A percentile compares a stretch with the other conserved stretches of the same genome.
These are phyloP conservation scores for Hydropsyche tenuis DNA, from an alignment of 1,140 invertebrate species.

Conservation along the genomic window DNA sequence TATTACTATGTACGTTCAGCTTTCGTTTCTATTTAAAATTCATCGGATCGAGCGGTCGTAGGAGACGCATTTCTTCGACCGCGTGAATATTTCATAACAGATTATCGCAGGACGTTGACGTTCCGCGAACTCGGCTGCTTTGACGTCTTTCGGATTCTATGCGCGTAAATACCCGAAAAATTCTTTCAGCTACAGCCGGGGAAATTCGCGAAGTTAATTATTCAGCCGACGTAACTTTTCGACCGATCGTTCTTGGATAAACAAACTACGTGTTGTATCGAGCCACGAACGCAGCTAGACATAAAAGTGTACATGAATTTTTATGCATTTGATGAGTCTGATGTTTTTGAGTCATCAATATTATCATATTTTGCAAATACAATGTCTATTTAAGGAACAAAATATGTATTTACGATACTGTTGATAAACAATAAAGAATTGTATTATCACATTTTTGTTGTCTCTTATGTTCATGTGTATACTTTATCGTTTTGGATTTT, in stretches of 20 bases:
- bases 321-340: too few relatives aligned
- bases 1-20: not conserved
- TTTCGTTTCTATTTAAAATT: not conserved
- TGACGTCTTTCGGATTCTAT: conserved; percentile 17
- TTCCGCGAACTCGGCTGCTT: not conserved
- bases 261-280: not conserved
- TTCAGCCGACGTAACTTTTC: conserved; percentile 35
- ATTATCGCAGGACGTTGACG: conserved; percentile 3
- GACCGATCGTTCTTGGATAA: too few relatives aligned
- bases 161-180: conserved; percentile 4
- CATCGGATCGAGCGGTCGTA: not conserved
- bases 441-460: too few relatives aligned
- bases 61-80: not conserved
- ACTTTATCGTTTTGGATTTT: too few relatives aligned
- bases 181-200: conserved; percentile 8
- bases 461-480: too few relatives aligned
- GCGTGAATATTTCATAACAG: conserved; percentile 3
- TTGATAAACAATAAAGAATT: too few relatives aligned
- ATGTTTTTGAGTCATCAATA: too few relatives aligned
- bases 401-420: too few relatives aligned
- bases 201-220: conserved; percentile 30
- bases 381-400: too few relatives aligned
- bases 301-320: too few relatives aligned
- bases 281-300: too few relatives aligned
- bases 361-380: too few relatives aligned